phyloP scores from a whole-genome alignment of 2,888 invertebrate species.

The Resseliella maxima region DNA sequence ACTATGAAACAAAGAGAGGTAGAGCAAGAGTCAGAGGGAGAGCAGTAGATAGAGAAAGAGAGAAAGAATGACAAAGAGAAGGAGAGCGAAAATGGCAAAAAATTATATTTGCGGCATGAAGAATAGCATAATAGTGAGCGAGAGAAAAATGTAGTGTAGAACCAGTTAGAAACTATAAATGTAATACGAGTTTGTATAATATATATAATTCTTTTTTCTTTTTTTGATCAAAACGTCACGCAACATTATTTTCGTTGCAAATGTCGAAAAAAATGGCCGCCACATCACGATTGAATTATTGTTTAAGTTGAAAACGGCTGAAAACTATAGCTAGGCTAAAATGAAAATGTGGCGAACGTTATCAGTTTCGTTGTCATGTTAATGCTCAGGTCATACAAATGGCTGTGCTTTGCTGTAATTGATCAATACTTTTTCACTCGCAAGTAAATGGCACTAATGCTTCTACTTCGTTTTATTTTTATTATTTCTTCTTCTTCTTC shows the following conservation, averaged over 20 bases:
- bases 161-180: slow-evolving; percentile 46
- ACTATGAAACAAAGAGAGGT: neutral
- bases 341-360: neutral
- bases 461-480: neutral
- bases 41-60: too few relatives aligned
- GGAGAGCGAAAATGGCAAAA: slow-evolving; percentile 30
- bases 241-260: slow-evolving; percentile 34
- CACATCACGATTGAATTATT: neutral
- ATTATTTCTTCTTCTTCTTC: neutral
- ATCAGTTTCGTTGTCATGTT: neutral
- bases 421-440: neutral
- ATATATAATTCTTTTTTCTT: neutral
- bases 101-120: neutral
- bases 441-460: neutral
- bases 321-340: too few relatives aligned
- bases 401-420: neutral
- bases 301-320: neutral
- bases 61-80: too few relatives aligned
- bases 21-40: too few relatives aligned
- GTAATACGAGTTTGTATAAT: slow-evolving; percentile 43
- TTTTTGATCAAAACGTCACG: slow-evolving; percentile 23
- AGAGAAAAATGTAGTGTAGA: neutral
- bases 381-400: neutral
- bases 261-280: slow-evolving; percentile 26
- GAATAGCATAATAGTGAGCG: neutral